phyloP scores from a whole-genome alignment of 2,113 vertebrate species.

The Struthidea cinerea region DNA sequence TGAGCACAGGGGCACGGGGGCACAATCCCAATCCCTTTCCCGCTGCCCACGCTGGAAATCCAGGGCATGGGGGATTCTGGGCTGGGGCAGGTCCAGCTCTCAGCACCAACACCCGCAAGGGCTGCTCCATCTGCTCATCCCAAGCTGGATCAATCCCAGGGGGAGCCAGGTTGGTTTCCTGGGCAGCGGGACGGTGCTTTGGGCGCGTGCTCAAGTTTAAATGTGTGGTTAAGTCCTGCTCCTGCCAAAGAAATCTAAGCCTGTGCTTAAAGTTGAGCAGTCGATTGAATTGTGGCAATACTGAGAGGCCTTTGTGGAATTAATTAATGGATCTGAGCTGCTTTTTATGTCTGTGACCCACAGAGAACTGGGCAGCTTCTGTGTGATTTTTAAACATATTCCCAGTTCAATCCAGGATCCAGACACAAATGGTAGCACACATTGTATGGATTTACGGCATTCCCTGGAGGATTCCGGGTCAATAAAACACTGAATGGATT shows the following conservation, averaged over 20 bases:
- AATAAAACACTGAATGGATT: slow-evolving; percentile 37
- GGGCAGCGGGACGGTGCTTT: not conserved
- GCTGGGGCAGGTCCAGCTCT: not conserved
- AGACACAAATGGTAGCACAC: not conserved
- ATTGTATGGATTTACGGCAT: slow-evolving; percentile 31
- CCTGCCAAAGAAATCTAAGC: not conserved
- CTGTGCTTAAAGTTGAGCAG: not conserved
- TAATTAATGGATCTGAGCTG: slow-evolving; percentile 10
- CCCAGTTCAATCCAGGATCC: not conserved
- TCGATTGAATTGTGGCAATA: not conserved
- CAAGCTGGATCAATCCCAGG: not conserved
- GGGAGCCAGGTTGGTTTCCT: not conserved
- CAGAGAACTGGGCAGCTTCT: not conserved
- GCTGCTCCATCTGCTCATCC: not conserved
- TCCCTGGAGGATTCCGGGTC: slow-evolving; percentile 29
- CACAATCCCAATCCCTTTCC: not conserved
- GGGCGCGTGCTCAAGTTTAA: not conserved
- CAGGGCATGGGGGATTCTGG: not conserved
- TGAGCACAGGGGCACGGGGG: not conserved
- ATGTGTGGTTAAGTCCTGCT: not conserved
- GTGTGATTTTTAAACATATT: not conserved
- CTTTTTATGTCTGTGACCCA: not conserved
- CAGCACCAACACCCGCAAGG: not conserved
- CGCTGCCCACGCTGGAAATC: not conserved
- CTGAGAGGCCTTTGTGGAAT: slow-evolving; percentile 5